Base-by-base conservation (phyloP, 2,888 invertebrate genomes). In the Octonoba sinensis region DNA sequence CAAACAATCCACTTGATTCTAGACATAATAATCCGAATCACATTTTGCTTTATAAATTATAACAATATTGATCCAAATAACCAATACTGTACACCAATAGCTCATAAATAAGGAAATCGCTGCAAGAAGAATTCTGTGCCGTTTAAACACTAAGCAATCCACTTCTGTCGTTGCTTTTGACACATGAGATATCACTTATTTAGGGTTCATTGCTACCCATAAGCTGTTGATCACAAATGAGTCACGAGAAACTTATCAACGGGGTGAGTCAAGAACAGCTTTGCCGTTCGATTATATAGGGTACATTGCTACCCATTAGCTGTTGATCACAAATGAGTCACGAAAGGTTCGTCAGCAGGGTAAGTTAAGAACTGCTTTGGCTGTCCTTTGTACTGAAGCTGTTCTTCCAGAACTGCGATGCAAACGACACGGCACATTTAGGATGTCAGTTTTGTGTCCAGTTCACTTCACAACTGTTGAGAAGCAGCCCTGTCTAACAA, bases 151-250 rank as follows among this genome's bases (percentile, higher is more conserved):
- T 36, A 36, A 36, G 11, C 36, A 11, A 36, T 36, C 36, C 36
- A 36, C 36, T 36, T 36, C 36, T 36, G 36, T 36, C 36, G 36
- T 36, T n/a, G n/a, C 36, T 36, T 79, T 79, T 79, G 79, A 79
- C 79, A 79, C 79, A 79, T 73, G 62, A 66, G 62, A 79, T 79
- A 79, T 79, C 79, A 79, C 79, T 79, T 64, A 20, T 36, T 69
- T 36, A 44, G 44, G 18, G 36, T 44, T 46, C 44, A 18, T 62
- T 62, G 44, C 44, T 44, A 36, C 36, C 36, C 36, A 36, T 18
- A 36, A 62, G 62, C 62, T 46, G 46, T 44, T 44, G 62, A 62
- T 62, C 46, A 62, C 36, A 36, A 36, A 15, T 46, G 44, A 44
- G 46, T 46, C 44, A 46, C 36, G 36, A 36, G 11, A 8, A 11